These are phyloP conservation scores for Dinothrombium tinctorium DNA, from an alignment of 1,140 invertebrate genomes.

Conservation along the genomic window DNA sequence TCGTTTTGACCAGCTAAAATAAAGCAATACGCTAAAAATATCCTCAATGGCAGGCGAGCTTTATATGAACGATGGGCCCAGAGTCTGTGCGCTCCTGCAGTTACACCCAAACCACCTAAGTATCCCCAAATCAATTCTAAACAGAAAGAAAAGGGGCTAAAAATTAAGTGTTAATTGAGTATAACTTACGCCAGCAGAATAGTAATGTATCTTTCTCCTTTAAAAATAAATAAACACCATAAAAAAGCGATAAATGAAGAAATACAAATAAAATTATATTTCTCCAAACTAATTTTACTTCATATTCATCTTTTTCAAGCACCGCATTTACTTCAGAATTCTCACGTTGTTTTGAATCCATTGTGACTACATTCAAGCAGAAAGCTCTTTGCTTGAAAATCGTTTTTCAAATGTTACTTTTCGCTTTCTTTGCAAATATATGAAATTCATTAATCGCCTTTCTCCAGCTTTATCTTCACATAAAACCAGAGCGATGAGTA, in stretches of 20 bases:
- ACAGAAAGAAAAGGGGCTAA: background rate
- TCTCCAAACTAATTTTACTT: too few species aligned
- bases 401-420: too few species aligned
- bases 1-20: conserved; percentile 53
- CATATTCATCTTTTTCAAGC: too few species aligned
- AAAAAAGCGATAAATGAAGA: conserved; percentile 4
- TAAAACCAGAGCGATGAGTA: too few species aligned
- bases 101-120: background rate
- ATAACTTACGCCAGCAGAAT: background rate
- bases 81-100: conserved; percentile 27
- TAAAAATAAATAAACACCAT: conserved; percentile 2
- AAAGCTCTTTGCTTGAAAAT: too few species aligned
- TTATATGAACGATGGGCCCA: conserved; percentile 30
- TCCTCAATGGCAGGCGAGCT: conserved; percentile 23
- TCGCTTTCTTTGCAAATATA: too few species aligned
- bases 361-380: too few species aligned
- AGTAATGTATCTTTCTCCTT: background rate
- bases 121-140: background rate
- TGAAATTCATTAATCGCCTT: too few species aligned
- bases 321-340: too few species aligned
- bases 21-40: conserved; percentile 29
- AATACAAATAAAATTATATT: conserved; percentile 1
- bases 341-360: too few species aligned
- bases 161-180: background rate
- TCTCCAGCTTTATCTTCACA: too few species aligned